A percentile compares a stretch with the other conserved stretches of the same genome.
Evolutionary conservation across 2,888 invertebrate species (phyloP).

Genomic region (Drosophila borborema): DNA sequence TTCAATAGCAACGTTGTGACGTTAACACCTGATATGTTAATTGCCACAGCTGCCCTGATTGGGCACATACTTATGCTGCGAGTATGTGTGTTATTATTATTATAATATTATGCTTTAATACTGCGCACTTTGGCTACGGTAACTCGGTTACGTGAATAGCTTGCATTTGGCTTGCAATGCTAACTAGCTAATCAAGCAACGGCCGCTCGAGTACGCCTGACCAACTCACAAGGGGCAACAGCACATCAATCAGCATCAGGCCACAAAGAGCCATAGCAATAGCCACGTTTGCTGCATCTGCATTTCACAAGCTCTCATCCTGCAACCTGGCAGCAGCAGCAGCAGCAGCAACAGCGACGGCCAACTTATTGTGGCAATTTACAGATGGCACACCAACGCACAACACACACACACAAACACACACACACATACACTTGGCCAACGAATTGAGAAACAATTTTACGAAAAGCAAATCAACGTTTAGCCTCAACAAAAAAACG

Average conservation of each 20-base stretch:
- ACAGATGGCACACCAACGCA: constrained; percentile 40
- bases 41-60: constrained; percentile 1
- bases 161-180: constrained; percentile 16
- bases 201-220: constrained; percentile 4
- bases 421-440: constrained; percentile 18
- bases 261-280: neutral
- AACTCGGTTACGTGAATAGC: constrained; percentile 55
- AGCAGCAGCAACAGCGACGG: constrained; percentile 34
- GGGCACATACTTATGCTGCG: neutral
- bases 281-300: constrained; percentile 18
- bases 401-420: constrained; percentile 13
- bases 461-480: constrained; percentile 73
- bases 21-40: constrained; percentile 7
- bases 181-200: constrained; percentile 32
- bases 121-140: constrained; percentile 11
- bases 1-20: neutral
- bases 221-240: constrained; percentile 31
- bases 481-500: constrained; percentile 46
- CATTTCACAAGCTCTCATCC: constrained; percentile 42
- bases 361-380: constrained; percentile 74
- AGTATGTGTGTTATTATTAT: neutral
- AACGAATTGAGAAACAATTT: constrained; percentile 77
- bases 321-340: constrained; percentile 34
- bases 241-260: constrained; percentile 39
- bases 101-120: neutral